phyloP scores from a whole-genome alignment of 2,113 vertebrate genomes.

The Rhinichthys klamathensis region DNA sequence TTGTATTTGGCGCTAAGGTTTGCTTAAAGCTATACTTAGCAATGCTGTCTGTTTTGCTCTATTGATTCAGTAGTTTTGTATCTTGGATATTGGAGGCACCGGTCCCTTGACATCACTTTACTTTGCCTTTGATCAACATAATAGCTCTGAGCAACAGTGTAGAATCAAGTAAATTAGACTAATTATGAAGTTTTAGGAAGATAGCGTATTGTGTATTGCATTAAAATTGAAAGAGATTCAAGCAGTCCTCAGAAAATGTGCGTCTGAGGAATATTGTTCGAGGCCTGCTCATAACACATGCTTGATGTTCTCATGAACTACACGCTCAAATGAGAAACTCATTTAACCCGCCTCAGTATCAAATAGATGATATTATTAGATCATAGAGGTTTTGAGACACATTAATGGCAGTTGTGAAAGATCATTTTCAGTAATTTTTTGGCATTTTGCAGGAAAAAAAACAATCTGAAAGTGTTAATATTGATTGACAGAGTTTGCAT shows the following conservation, averaged over 20 bases:
- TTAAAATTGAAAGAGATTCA: slow-evolving; percentile 63
- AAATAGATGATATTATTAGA: slow-evolving; percentile 19
- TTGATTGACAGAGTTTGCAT: slow-evolving; percentile 38
- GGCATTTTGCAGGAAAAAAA: neutral
- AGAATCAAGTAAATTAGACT: slow-evolving; percentile 68
- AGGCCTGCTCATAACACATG: neutral
- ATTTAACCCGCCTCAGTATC: neutral
- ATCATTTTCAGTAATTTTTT: neutral
- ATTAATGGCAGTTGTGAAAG: neutral
- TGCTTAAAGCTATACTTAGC: slow-evolving; percentile 80
- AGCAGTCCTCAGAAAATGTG: slow-evolving; percentile 39
- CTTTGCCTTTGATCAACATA: slow-evolving; percentile 73
- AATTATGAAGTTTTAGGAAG: slow-evolving; percentile 65
- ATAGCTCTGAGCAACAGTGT: slow-evolving; percentile 70
- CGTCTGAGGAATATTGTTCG: slow-evolving; percentile 54
- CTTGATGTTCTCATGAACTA: slow-evolving; percentile 15
- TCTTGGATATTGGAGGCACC: slow-evolving; percentile 72
- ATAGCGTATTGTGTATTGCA: slow-evolving; percentile 58
- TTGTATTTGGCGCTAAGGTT: slow-evolving; percentile 77
- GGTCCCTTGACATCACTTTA: slow-evolving; percentile 75
- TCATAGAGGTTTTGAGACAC: neutral
- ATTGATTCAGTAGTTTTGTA: slow-evolving; percentile 77
- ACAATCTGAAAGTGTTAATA: slow-evolving; percentile 13
- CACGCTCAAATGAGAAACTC: neutral
- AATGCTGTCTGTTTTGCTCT: slow-evolving; percentile 80